phyloP scores from a whole-genome alignment of 2,113 vertebrate species.

The Cyanistes caeruleus region DNA sequence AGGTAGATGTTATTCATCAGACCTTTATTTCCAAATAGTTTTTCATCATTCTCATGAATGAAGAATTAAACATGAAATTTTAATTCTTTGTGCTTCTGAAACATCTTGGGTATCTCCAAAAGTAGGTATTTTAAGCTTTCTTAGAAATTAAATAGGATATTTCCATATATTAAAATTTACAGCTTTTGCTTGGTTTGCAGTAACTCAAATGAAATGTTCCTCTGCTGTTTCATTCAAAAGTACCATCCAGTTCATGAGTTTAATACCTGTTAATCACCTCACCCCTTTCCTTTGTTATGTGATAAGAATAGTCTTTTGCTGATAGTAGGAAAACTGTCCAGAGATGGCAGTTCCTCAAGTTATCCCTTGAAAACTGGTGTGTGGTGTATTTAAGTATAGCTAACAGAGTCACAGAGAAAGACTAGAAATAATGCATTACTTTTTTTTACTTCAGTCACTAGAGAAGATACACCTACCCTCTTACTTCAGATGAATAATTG shows the following conservation, averaged over 20 bases:
- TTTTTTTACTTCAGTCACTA: background rate
- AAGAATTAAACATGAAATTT: background rate
- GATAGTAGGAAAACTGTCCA: background rate
- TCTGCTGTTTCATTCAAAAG: background rate
- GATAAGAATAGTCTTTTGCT: background rate
- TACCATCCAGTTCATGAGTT: background rate
- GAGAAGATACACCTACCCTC: background rate
- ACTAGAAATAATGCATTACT: background rate
- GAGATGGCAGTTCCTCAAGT: background rate
- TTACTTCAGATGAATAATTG: background rate
- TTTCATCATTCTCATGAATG: background rate
- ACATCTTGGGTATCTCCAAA: background rate
- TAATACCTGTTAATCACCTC: background rate
- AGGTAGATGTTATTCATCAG: background rate
- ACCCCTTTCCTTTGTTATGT: accelerated
- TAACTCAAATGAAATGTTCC: background rate
- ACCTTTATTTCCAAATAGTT: background rate
- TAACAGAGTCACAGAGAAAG: background rate
- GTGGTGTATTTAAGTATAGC: background rate
- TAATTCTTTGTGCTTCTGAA: background rate
- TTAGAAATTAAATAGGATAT: background rate
- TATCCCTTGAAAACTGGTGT: background rate
- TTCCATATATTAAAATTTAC: background rate
- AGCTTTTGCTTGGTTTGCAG: background rate
- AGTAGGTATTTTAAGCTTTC: background rate